These are phyloP conservation scores for Ericerus pela DNA, from an alignment of 1,140 invertebrate genomes.

Conservation along the genomic window DNA sequence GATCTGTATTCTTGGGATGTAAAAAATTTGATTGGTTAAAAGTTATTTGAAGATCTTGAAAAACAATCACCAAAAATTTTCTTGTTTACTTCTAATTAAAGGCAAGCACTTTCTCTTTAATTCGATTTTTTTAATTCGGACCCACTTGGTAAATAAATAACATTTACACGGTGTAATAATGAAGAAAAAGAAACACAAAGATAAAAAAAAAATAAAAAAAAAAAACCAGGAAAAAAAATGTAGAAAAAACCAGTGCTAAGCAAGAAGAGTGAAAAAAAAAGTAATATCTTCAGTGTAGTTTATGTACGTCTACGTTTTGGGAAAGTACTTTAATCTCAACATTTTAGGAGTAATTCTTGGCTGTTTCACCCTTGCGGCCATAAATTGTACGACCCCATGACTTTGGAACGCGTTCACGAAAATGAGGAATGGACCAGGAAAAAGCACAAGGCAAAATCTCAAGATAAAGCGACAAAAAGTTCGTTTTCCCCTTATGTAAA, in stretches of 20 bases:
- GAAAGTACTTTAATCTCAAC: slow-evolving; percentile 10
- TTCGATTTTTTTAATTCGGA: too few species aligned
- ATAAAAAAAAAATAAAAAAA: slow-evolving; percentile 5
- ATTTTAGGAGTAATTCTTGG: slow-evolving; percentile 11
- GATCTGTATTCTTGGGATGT: too few species aligned
- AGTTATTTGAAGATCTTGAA: too few species aligned
- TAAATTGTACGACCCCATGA: slow-evolving; percentile 9
- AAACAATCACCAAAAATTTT: too few species aligned
- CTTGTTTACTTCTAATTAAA: too few species aligned
- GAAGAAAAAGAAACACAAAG: background rate
- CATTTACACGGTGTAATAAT: slow-evolving; percentile 9
- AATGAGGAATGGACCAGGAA: slow-evolving; percentile 8
- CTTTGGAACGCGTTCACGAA: slow-evolving; percentile 1
- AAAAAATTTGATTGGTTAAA: too few species aligned
- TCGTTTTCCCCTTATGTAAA: slow-evolving; percentile 8
- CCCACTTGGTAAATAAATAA: too few species aligned
- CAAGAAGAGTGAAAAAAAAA: too few species aligned
- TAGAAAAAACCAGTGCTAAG: background rate
- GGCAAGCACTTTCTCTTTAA: too few species aligned
- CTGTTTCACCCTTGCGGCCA: slow-evolving; percentile 9
- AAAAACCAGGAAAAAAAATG: background rate
- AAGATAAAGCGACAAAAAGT: slow-evolving; percentile 10
- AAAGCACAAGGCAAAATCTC: slow-evolving; percentile 7
- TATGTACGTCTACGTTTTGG: slow-evolving; percentile 5
- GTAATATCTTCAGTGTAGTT: background rate